Percentiles rank a stretch among this genome's conserved stretches.
phyloP scores from a whole-genome alignment of 1,140 invertebrate species.

The Pinna nobilis region DNA sequence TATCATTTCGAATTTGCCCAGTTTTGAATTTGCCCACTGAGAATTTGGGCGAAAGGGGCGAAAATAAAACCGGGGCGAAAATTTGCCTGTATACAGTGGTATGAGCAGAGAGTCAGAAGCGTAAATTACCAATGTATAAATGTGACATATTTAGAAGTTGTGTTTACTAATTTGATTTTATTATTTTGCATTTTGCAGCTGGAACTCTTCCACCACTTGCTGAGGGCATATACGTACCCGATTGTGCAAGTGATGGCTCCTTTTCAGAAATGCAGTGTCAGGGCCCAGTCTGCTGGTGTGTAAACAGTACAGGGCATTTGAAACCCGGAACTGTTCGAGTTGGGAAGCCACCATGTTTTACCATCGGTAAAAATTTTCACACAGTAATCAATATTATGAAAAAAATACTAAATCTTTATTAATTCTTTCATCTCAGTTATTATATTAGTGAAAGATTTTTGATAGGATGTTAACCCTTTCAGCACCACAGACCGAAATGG shows the following conservation, averaged over 20 bases:
- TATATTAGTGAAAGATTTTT: too few relatives aligned
- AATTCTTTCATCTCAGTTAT: too few relatives aligned
- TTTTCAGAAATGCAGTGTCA: slow-evolving; percentile 27
- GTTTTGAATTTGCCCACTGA: too few relatives aligned
- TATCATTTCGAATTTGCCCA: too few relatives aligned
- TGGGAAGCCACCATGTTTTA: slow-evolving; percentile 9
- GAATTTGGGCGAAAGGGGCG: too few relatives aligned
- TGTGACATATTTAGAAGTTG: background rate
- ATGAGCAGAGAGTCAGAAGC: slow-evolving; percentile 14
- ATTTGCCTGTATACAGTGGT: too few relatives aligned
- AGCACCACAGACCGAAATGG: too few relatives aligned
- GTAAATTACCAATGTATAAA: slow-evolving; percentile 21
- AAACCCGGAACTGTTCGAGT: slow-evolving; percentile 6
- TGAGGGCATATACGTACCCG: slow-evolving; percentile 9
- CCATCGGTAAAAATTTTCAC: background rate
- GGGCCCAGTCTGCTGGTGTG: slow-evolving; percentile 35
- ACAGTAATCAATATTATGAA: too few relatives aligned
- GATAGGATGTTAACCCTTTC: too few relatives aligned
- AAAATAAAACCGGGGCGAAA: too few relatives aligned
- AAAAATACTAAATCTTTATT: too few relatives aligned
- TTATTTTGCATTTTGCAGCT: slow-evolving; percentile 10
- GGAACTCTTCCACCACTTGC: background rate
- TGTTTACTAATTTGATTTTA: background rate
- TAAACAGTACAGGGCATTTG: background rate
- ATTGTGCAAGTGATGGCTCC: slow-evolving; percentile 17